Evolutionary conservation across 2,888 invertebrate genomes (phyloP).

Genomic region (Pseudococcus jackbeardsleyi): DNA sequence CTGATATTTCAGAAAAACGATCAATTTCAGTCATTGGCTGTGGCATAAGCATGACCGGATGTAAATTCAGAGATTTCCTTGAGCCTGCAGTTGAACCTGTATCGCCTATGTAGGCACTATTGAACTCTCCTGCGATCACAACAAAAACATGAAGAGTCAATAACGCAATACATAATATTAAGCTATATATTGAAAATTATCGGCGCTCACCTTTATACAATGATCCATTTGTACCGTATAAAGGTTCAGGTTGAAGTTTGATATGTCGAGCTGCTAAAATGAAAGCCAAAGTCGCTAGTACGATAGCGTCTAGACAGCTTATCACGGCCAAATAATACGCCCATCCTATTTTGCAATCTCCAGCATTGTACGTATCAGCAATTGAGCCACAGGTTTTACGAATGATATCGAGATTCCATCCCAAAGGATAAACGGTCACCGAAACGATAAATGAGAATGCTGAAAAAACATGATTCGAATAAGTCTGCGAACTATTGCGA

Average conservation of each 20-base stretch:
- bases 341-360: constrained; percentile 92
- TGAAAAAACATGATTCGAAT: constrained; percentile 71
- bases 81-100: constrained; percentile 84
- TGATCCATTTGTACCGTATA: constrained; percentile 72
- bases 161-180: background rate
- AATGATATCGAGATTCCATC: constrained; percentile 88
- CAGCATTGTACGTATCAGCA: constrained; percentile 80
- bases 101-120: constrained; percentile 89
- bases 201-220: constrained; percentile 75
- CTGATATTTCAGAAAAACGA: constrained; percentile 85
- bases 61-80: constrained; percentile 86
- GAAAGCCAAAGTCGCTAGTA: constrained; percentile 90
- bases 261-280: constrained; percentile 92
- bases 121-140: constrained; percentile 82
- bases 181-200: background rate
- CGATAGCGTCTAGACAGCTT: constrained; percentile 86
- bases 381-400: constrained; percentile 88
- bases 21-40: constrained; percentile 78
- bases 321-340: constrained; percentile 94
- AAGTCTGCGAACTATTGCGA: background rate
- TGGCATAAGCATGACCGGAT: constrained; percentile 87
- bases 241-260: constrained; percentile 84
- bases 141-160: background rate
- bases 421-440: constrained; percentile 90
- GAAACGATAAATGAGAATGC: constrained; percentile 89